Conservation (phyloP, 2,113 vertebrate genomes). For the Ciconia maguari region DNA sequence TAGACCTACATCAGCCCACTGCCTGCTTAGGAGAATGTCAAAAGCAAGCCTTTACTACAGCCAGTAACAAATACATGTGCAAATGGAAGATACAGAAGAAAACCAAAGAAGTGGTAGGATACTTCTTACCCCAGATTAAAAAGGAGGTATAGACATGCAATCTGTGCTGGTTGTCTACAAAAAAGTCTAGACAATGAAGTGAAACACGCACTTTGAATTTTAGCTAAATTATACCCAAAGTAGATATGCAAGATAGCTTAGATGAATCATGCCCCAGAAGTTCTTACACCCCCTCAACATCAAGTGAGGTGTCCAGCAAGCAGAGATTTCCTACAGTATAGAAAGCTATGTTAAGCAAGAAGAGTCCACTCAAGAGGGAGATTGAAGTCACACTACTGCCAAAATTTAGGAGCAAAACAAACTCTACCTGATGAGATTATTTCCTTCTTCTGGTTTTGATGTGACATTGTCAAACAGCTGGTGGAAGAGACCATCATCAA, state of each 20-base stretch:
- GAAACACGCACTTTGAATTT: neutral
- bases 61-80: neutral
- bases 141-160: neutral
- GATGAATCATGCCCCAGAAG: neutral
- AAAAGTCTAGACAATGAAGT: neutral
- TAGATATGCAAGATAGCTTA: neutral
- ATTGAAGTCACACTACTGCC: neutral
- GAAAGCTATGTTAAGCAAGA: neutral
- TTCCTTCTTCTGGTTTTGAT: constrained; percentile 82
- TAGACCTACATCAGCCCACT: neutral
- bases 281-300: neutral
- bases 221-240: neutral
- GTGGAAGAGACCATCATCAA: constrained; percentile 18
- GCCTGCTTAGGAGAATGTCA: neutral
- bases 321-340: neutral
- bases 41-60: neutral
- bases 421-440: constrained; percentile 83
- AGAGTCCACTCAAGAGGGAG: neutral
- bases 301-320: neutral
- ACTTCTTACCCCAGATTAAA: neutral
- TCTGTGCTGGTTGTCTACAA: neutral
- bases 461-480: constrained; percentile 69
- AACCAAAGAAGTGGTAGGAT: neutral
- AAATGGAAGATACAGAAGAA: neutral
- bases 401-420: neutral